Evolutionary conservation across 2,888 invertebrate species (phyloP).

Genomic region (Lordiphosa fenestrarum): DNA sequence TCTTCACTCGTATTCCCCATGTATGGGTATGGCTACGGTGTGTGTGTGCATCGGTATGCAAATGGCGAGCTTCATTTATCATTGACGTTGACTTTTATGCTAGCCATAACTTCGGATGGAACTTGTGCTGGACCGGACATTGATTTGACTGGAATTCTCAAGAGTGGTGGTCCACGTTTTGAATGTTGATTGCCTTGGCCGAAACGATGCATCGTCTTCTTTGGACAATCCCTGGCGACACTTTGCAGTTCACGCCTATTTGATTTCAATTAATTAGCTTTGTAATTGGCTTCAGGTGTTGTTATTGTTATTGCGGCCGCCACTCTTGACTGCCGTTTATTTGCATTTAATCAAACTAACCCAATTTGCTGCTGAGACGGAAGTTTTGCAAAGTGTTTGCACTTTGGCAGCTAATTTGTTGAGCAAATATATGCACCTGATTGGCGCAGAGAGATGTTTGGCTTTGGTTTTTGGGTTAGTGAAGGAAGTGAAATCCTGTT

Average conservation of each 20-base stretch:
- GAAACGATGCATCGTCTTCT: slow-evolving; percentile 6
- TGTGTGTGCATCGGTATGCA: slow-evolving; percentile 42
- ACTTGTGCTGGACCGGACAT: slow-evolving; percentile 40
- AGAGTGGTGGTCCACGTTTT: slow-evolving; percentile 6
- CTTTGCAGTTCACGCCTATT: slow-evolving; percentile 23
- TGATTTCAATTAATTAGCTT: slow-evolving; percentile 54
- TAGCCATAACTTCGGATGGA: slow-evolving; percentile 39
- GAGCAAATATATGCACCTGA: slow-evolving; percentile 32
- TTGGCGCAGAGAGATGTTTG: slow-evolving; percentile 12
- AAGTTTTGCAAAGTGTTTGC: slow-evolving; percentile 23
- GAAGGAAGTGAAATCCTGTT: no score
- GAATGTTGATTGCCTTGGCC: slow-evolving; percentile 39
- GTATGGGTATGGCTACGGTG: slow-evolving; percentile 19
- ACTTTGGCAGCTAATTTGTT: slow-evolving; percentile 40
- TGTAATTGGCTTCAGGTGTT: slow-evolving; percentile 51
- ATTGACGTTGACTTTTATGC: slow-evolving; percentile 60
- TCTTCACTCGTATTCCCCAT: slow-evolving; percentile 5
- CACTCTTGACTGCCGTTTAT: slow-evolving; percentile 34
- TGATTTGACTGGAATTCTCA: slow-evolving; percentile 46
- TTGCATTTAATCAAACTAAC: slow-evolving; percentile 62
- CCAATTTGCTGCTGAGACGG: slow-evolving; percentile 29
- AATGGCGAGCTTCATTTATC: slow-evolving; percentile 56
- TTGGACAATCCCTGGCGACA: slow-evolving; percentile 3
- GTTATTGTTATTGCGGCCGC: slow-evolving; percentile 10
- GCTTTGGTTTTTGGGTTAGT: slow-evolving; percentile 3